A percentile compares a stretch with the other conserved stretches of the same genome.
phyloP scores from a whole-genome alignment of 2,888 invertebrate species.

The Fissipunctia ypsillon region DNA sequence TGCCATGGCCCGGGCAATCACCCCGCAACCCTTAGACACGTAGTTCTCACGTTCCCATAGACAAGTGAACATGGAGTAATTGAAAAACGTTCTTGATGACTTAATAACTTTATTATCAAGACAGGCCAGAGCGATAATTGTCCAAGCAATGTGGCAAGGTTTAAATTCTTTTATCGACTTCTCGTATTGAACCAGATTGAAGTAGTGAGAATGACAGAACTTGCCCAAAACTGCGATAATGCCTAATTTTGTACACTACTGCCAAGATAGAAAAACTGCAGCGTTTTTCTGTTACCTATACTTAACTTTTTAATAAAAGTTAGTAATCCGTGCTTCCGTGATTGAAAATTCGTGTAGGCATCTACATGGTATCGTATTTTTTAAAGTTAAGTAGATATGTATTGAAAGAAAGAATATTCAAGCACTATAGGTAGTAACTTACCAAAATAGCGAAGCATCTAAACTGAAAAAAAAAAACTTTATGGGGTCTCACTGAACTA shows the following conservation, averaged over 20 bases:
- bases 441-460: conserved; percentile 1
- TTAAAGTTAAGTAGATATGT: neutral
- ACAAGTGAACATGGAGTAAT: conserved; percentile 32
- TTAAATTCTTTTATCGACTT: too few relatives aligned
- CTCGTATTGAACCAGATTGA: neutral
- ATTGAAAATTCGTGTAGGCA: neutral
- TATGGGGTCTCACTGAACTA: conserved; percentile 11
- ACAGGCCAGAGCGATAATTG: neutral
- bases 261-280: neutral
- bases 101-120: conserved; percentile 18
- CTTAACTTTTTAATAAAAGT: neutral
- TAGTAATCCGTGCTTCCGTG: neutral
- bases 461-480: conserved; percentile 10
- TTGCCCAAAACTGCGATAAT: neutral
- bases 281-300: neutral
- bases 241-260: neutral
- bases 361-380: neutral
- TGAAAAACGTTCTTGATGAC: conserved; percentile 18
- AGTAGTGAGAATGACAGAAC: neutral
- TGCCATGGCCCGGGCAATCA: conserved; percentile 85
- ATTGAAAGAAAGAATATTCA: neutral
- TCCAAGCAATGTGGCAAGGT: neutral
- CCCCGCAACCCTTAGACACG: conserved; percentile 76
- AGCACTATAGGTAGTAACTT: neutral
- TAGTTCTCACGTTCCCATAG: conserved; percentile 66